These are phyloP conservation scores for Cardiocondyla obscurior DNA, from an alignment of 1,140 invertebrate genomes.

Conservation along the genomic window DNA sequence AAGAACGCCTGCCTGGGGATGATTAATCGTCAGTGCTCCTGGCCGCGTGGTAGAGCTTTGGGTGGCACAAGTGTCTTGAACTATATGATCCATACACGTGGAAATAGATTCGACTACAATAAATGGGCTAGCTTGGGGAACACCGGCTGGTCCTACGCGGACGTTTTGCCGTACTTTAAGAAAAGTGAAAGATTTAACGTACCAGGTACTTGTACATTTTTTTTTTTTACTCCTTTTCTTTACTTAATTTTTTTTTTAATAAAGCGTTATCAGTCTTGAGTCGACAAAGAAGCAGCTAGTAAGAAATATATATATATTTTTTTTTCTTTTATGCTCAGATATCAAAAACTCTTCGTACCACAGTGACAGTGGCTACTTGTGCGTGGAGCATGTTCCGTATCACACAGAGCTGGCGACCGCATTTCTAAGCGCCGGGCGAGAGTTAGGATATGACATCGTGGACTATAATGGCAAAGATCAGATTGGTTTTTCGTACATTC, in stretches of 20 bases:
- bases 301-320: no score
- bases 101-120: conserved; percentile 90
- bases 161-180: conserved; percentile 86
- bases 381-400: conserved; percentile 81
- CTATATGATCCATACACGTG: conserved; percentile 92
- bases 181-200: conserved; percentile 85
- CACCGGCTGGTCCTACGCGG: conserved; percentile 87
- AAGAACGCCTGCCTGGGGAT: conserved; percentile 87
- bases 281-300: no score
- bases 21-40: conserved; percentile 78
- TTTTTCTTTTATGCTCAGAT: conserved; percentile 54
- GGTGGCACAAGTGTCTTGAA: conserved; percentile 91
- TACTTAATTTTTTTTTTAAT: neutral
- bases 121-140: conserved; percentile 88
- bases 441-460: conserved; percentile 83
- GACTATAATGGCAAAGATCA: conserved; percentile 85
- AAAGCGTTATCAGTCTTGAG: neutral
- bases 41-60: conserved; percentile 85
- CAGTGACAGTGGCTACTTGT: conserved; percentile 79
- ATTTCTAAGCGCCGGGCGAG: conserved; percentile 85
- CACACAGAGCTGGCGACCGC: conserved; percentile 79
- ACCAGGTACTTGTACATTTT: conserved; percentile 65
- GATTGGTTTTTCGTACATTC: conserved; percentile 86
- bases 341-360: conserved; percentile 82
- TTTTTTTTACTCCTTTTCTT: neutral